Base-by-base conservation (phyloP, 1,140 invertebrate genomes). In the Galleria mellonella region DNA sequence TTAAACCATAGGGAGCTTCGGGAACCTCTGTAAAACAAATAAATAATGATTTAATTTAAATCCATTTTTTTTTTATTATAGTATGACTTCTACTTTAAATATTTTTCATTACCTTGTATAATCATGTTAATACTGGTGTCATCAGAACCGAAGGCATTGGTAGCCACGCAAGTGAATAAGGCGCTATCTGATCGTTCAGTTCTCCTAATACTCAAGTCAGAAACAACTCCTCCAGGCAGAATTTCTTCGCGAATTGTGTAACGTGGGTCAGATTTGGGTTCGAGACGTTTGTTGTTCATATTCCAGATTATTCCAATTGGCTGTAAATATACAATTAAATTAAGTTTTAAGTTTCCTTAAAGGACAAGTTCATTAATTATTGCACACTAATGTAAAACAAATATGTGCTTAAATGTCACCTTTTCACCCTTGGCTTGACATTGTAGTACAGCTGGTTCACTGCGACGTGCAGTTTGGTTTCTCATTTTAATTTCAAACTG, bases 341-440 rank as follows among this genome's bases (percentile, higher is more conserved):
- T n/a, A n/a, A n/a, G n/a, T n/a, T n/a, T n/a, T n/a, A n/a, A n/a
- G n/a, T n/a, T n/a, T n/a, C n/a, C n/a, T n/a, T n/a, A n/a, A n/a
- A n/a, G n/a, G n/a, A n/a, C n/a, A n/a, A n/a, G n/a, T n/a, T n/a
- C n/a, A n/a, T n/a, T n/a, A n/a, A n/a, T n/a, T n/a, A n/a, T n/a
- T n/a, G n/a, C n/a, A n/a, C n/a, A n/a, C n/a, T n/a, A n/a, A n/a
- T n/a, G n/a, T n/a, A n/a, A n/a, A n/a, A n/a, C n/a, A n/a, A n/a
- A n/a, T n/a, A n/a, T n/a, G n/a, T n/a, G n/a, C n/a, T n/a, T 23
- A 23, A 2, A 23, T 23, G 2, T 23, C 6, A 85, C 82, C 70
- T 96, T 97, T 86, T 98, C 97, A 41, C 97, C 97, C 68, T 95
- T 94, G n/a, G 96, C 96, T 87, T 97, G 94, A 75, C 97, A 98